Base-by-base conservation (phyloP, 2,888 invertebrate genomes). In the Dryobota labecula region DNA sequence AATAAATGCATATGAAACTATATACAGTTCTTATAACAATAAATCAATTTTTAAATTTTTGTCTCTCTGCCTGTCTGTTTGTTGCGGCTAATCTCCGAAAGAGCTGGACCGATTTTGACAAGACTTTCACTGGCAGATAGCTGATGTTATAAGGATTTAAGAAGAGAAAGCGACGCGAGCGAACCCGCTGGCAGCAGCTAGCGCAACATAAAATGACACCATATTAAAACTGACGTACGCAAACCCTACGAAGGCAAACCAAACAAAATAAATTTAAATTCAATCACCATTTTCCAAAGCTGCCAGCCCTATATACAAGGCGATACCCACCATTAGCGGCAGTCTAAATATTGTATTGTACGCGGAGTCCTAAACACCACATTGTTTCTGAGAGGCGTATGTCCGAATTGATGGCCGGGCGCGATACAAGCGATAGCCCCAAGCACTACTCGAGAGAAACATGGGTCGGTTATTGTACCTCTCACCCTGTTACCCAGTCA, bases 331-430 rank as follows among this genome's bases (percentile, higher is more conserved):
- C 92, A 92, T 93, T 93, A 93, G 90, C 85, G 88, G 87, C 85
- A 85, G 87, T 89, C 92, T 90, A 91, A 92, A 92, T 92, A 92
- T 91, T 90, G 91, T 91, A 91, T 91, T 91, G 91, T 91, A 87
- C 86, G 81, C 82, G 78, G 77, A 86, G 87, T 89, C 90, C 91
- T 90, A 92, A 92, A 92, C 90, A 92, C 88, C 87, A 90, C 92
- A 93, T 93, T 93, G 93, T 93, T 92, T 88, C 86, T 82, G 84
- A 80, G 75, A 84, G 87, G 85, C 88, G 85, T 87, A 85, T 92
- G 91, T 87, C 89, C 88, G 88, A 88, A 89, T 87, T 90, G 93
- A 93, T 93, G 89, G 89, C 85, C 84, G 75, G 70, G 49, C 80
- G 73, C 86, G 92, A 92, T 93, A 92, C 85, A 74, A 80, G 76